Conservation (phyloP, 64 coral and sea anemone genomes). For the Pocillopora damicornis region DNA sequence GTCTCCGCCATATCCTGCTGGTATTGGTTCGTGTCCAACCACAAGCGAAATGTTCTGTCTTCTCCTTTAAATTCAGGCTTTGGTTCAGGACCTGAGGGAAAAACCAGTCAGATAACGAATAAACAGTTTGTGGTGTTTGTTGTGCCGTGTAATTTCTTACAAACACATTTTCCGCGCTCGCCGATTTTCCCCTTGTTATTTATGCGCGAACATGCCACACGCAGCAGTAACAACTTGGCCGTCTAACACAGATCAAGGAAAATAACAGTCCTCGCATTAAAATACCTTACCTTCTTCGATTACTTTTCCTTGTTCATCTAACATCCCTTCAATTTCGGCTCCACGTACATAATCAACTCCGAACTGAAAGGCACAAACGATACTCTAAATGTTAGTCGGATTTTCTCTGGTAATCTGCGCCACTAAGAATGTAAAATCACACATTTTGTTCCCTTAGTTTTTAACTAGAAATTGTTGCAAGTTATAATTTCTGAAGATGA, state of each 20-base stretch:
- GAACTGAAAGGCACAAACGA: conserved; percentile 57
- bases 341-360: conserved; percentile 94
- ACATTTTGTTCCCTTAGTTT: no score
- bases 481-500: no score
- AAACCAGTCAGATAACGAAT: neutral
- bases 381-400: neutral
- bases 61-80: conserved; percentile 87
- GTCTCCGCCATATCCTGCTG: conserved; percentile 84
- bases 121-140: no score
- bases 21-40: conserved; percentile 89
- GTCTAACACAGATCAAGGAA: neutral
- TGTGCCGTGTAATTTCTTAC: no score
- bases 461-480: no score
- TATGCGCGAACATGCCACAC: no score
- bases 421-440: no score
- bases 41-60: conserved; percentile 71
- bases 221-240: no score
- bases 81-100: conserved; percentile 63
- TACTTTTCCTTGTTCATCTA: conserved; percentile 97
- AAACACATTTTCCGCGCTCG: no score
- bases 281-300: conserved; percentile 90
- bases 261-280: neutral
- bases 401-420: neutral
- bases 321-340: conserved; percentile 95
- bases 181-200: no score